phyloP scores from a whole-genome alignment of 2,797 vertebrate species.

The Cuniculus paca region DNA sequence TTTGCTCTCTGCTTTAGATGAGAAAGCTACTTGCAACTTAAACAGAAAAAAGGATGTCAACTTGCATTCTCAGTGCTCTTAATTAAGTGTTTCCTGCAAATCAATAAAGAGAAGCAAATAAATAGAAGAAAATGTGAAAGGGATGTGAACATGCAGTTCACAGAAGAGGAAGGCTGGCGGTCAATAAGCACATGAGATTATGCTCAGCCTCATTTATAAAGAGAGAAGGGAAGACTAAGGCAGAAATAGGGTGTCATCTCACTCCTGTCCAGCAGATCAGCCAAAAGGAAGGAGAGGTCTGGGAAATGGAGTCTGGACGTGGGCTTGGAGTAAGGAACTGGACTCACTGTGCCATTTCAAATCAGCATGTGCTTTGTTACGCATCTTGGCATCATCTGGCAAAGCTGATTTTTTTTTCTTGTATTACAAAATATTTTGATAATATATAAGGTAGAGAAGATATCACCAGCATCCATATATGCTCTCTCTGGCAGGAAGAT shows the following conservation, averaged over 20 bases:
- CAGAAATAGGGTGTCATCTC: background rate
- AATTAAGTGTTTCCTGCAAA: slow-evolving; percentile 67
- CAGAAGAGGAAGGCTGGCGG: background rate
- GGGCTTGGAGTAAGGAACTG: background rate
- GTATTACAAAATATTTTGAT: background rate
- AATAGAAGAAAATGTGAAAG: background rate
- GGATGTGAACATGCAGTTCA: background rate
- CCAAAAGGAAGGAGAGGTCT: background rate
- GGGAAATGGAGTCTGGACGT: background rate
- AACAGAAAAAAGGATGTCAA: background rate
- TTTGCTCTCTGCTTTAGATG: slow-evolving; percentile 6
- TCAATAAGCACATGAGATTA: background rate
- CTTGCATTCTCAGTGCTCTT: slow-evolving; percentile 45
- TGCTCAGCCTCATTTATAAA: background rate
- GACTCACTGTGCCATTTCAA: background rate
- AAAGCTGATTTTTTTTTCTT: background rate
- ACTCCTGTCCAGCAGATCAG: background rate
- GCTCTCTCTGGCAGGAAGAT: background rate
- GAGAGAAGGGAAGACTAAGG: background rate
- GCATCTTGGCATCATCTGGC: background rate
- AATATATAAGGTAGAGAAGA: background rate
- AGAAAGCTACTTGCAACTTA: background rate
- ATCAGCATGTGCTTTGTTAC: background rate
- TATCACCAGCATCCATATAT: background rate
- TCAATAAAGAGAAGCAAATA: slow-evolving; percentile 42